A percentile compares a stretch with the other conserved stretches of the same genome.
phyloP scores from a whole-genome alignment of 2,797 vertebrate species.

The Orientallactaga sibirica region DNA sequence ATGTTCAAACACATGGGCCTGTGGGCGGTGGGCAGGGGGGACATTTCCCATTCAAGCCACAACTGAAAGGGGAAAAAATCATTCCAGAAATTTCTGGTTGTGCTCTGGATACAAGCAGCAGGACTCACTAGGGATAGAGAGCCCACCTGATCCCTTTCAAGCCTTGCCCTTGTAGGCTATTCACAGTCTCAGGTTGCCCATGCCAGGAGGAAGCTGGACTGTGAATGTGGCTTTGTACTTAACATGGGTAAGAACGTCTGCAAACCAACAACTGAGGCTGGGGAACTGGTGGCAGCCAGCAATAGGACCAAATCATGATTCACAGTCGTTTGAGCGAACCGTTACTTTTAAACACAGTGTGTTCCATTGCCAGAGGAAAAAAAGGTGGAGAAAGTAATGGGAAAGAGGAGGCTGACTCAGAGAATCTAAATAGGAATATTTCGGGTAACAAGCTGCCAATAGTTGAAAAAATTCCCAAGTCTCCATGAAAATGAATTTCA shows the following conservation, averaged over 20 bases:
- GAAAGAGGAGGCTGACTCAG: constrained; percentile 47
- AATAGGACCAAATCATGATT: background rate
- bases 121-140: background rate
- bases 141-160: background rate
- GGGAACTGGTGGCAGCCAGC: background rate
- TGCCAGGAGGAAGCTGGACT: background rate
- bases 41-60: background rate
- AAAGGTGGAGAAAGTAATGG: constrained; percentile 18
- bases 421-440: constrained; percentile 74
- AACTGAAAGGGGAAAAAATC: background rate
- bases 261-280: background rate
- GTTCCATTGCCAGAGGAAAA: constrained; percentile 46
- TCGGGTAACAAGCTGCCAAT: constrained; percentile 60
- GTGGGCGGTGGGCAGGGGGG: background rate
- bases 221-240: background rate
- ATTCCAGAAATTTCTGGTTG: background rate
- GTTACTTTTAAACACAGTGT: constrained; percentile 10
- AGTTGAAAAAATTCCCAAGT: constrained; percentile 74
- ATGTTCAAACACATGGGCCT: background rate
- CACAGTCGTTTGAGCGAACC: background rate
- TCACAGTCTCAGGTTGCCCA: background rate
- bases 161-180: background rate
- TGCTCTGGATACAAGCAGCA: background rate
- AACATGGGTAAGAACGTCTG: background rate
- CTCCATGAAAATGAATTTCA: constrained; percentile 78